Evolutionary conservation across 2,113 vertebrate genomes (phyloP).

Genomic region (Spermophilus dauricus): DNA sequence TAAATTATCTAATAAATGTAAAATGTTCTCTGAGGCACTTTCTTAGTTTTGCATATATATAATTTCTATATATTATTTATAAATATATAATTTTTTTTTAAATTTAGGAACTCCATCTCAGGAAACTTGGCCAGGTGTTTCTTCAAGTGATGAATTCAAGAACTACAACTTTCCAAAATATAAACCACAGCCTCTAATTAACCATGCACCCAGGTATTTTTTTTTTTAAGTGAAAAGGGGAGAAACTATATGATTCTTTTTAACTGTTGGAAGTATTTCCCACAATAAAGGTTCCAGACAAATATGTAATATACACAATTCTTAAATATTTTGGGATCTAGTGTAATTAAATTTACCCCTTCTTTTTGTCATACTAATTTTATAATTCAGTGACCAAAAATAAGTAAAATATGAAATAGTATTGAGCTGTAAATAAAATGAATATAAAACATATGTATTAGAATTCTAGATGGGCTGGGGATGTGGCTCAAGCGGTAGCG

Average conservation of each 20-base stretch:
- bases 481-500: too few species aligned
- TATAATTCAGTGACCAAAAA: constrained; percentile 8
- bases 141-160: constrained; percentile 97
- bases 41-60: background rate
- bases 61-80: background rate
- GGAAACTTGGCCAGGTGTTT: constrained; percentile 97
- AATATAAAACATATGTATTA: background rate
- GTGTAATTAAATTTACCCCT: background rate
- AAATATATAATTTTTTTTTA: constrained; percentile 62
- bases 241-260: background rate
- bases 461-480: background rate
- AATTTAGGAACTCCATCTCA: constrained; percentile 96
- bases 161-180: constrained; percentile 99
- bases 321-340: constrained; percentile 23
- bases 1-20: constrained; percentile 34
- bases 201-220: constrained; percentile 97
- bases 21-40: constrained; percentile 41
- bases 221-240: constrained; percentile 17
- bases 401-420: constrained; percentile 27
- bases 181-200: constrained; percentile 97
- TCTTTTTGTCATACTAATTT: constrained; percentile 35
- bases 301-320: background rate
- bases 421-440: constrained; percentile 37
- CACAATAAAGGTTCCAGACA: background rate
- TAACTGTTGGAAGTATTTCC: background rate